A percentile compares a stretch with the other conserved stretches of the same genome.
Evolutionary conservation across 2,797 vertebrate species (phyloP).

Genomic region (Halcyon smyrnensis): DNA sequence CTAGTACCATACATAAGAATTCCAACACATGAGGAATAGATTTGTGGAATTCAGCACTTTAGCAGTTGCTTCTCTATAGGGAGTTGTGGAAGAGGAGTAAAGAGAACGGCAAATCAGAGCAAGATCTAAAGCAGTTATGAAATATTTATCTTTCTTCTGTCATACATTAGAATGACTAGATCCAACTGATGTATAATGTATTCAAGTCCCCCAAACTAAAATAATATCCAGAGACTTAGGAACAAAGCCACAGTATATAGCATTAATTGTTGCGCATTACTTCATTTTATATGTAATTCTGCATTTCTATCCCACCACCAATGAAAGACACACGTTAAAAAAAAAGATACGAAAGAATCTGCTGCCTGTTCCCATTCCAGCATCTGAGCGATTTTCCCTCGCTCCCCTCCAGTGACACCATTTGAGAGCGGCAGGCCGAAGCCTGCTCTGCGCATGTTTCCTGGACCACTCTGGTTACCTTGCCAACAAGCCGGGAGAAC

Average conservation of each 20-base stretch:
- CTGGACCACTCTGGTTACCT: slow-evolving; percentile 92
- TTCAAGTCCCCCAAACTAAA: background rate
- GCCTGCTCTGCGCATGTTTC: slow-evolving; percentile 88
- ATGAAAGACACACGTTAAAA: background rate
- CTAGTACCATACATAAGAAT: background rate
- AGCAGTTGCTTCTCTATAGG: background rate
- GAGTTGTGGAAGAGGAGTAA: background rate
- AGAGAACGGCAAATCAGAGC: background rate
- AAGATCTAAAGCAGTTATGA: background rate
- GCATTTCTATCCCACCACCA: background rate
- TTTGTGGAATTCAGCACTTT: background rate
- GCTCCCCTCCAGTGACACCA: slow-evolving; percentile 71
- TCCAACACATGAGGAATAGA: background rate
- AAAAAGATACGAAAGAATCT: background rate
- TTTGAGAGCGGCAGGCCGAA: slow-evolving; percentile 70
- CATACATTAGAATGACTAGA: background rate
- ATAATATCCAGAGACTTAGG: background rate
- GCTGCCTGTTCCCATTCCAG: background rate
- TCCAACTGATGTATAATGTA: background rate
- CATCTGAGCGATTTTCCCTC: slow-evolving; percentile 26
- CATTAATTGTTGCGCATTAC: no score
- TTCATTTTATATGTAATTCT: background rate
- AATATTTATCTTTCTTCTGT: slow-evolving; percentile 41
- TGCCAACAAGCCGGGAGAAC: slow-evolving; percentile 88
- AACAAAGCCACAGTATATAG: background rate